Base-by-base conservation (phyloP, 2,888 invertebrate species). In the Xanthorhoe designata region DNA sequence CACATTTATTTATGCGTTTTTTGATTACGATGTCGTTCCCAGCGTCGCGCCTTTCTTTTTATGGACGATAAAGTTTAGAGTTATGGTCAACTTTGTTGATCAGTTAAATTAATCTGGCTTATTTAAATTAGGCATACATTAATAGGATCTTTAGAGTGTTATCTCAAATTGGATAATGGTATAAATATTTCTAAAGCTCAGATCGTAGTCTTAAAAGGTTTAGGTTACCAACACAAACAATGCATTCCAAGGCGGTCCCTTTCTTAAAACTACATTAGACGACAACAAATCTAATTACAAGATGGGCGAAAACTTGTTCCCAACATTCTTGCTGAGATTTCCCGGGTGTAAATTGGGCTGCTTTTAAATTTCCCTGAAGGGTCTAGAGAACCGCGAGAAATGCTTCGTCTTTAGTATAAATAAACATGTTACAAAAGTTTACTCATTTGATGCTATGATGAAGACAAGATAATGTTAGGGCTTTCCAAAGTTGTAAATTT, bases 321-420 rank as follows among this genome's bases (percentile, higher is more conserved):
- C 63, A 68, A 69, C 68, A 70, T 71, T 74, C 71, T 71, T 72
- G 69, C 35, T 24, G 69, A 66, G 78, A 82, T 83, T 85, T 84
- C 82, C 84, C 84, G 79, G 79, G 80, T 82, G 85, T 72, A 78
- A 81, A 81, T 83, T 80, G 78, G 78, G 78, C 74, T 76, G 76
- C 73, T 78, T 82, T 79, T 75, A 78, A 87, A 84, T 87, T 85
- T 84, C 80, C 79, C 80, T 69, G 68, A 80, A 81, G 84, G 82
- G 74, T 74, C 75, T 73, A 70, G 73, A 70, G 73, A 73, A 73
- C 77, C 75, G 78, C 78, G 78, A 75, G 78, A 78, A 68, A 64
- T 75, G 71, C 74, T 72, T 82, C 79, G 64, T 74, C 78, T 71
- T 80, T 75, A 61, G 68, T 67, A 53, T 77, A 82, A 76, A 79